Evolutionary conservation across 2,797 vertebrate species (phyloP), one percentile per base, ranked within the genome.

Genomic region (Dallia pectoralis): DNA sequence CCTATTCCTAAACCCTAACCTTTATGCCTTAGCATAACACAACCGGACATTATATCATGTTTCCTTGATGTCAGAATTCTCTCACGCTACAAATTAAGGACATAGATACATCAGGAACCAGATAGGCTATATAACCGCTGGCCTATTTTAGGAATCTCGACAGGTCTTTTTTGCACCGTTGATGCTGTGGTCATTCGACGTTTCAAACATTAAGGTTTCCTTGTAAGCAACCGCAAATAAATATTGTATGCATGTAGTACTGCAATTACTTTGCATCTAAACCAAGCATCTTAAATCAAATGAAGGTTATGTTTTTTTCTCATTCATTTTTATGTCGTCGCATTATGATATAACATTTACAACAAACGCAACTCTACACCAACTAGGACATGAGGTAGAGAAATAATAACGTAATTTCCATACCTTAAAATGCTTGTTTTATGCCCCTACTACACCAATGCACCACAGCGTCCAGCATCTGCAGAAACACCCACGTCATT

Each of bases 341-440:
- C 22, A 15, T 33, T 15, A 53, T 64, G 61, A 72, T 62, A 71
- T 18, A 68, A 0, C 15, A n/a, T 65, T 6, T 14, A 69, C 8
- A 4, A 0, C 48, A 1, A 3, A 0, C 44, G 1, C 0, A 3
- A 0, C 9, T 0, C 11, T 25, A 44, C 2, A 3, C 8, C 18
- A 69, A 7, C 40, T 8, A 27, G 70, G 27, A 16, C 40, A 30
- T 71, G 27, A 61, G 1, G 25, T 66, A 73, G 30, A 72, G 7
- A 25, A 27, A 70, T 32, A 72, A 74, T 61, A 81, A 69, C 76
- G 62, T 40, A 32, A 19, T 80, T 83, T 79, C 66, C 91, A 67
- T 75, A 93, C 93, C 92, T 92, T 91, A 86, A 72, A 80, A 84
- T 74, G 84, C 85, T 84, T 89, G 74, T 88, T 68, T 89, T 84